A percentile compares a stretch with the other conserved stretches of the same genome.
Conservation (phyloP, 92 coral and sea anemone genomes). For the Porites cylindrica region DNA sequence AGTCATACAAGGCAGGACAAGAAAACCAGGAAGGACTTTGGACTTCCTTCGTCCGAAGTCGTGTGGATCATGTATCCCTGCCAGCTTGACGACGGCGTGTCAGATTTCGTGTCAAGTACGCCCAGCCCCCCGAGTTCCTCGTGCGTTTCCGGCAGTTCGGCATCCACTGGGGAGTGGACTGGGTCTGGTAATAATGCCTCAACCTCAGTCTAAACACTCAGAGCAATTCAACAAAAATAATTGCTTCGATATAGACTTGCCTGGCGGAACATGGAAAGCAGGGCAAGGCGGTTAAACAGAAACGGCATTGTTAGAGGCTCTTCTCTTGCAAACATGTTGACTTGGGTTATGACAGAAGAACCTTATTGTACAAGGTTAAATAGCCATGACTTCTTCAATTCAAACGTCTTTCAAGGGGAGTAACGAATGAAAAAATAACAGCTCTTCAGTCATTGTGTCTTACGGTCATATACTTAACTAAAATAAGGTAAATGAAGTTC, state of each 20-base stretch:
- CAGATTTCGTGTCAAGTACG: constrained; percentile 53
- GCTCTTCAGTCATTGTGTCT: no score
- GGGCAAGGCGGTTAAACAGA: no score
- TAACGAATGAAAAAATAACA: no score
- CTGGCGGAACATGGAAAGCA: neutral
- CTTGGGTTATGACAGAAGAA: no score
- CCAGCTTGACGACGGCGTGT: constrained; percentile 2
- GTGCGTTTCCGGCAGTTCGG: constrained; percentile 64
- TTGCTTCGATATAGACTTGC: neutral
- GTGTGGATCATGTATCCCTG: constrained; percentile 42
- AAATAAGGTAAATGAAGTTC: no score
- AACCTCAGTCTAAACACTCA: constrained; percentile 15
- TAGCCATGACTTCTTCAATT: no score
- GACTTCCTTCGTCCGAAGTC: constrained; percentile 46
- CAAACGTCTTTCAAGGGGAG: no score
- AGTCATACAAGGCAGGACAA: constrained; percentile 6
- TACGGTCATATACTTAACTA: no score
- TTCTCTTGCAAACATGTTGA: no score
- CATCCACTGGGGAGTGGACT: constrained; percentile 57
- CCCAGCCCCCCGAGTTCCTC: constrained; percentile 80
- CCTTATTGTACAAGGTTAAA: no score
- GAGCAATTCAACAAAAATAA: neutral
- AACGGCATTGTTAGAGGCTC: no score
- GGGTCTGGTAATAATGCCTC: constrained; percentile 42
- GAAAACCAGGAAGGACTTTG: constrained; percentile 38